Evolutionary conservation across 2,113 vertebrate species (phyloP).

Genomic region (Galemys pyrenaicus): DNA sequence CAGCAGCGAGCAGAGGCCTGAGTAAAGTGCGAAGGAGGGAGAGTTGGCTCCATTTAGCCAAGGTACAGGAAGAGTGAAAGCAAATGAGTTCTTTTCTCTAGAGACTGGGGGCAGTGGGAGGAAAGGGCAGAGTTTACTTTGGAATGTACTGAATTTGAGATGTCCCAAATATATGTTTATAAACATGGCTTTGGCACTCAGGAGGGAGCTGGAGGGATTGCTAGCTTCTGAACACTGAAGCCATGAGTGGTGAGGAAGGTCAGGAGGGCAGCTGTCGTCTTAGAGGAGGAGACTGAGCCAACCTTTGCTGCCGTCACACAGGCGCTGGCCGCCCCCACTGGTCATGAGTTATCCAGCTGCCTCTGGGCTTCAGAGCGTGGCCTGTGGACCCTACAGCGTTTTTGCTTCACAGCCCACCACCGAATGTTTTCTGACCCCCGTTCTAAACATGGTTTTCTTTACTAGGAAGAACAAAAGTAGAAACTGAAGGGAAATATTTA

Average conservation of each 20-base stretch:
- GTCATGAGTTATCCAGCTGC: too few species aligned
- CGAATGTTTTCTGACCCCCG: background rate
- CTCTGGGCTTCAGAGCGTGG: rapidly evolving
- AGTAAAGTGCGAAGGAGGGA: too few species aligned
- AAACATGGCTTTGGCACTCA: background rate
- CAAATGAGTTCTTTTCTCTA: background rate
- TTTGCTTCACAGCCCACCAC: background rate
- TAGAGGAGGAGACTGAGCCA: background rate
- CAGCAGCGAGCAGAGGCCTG: background rate
- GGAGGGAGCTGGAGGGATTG: background rate
- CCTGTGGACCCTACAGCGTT: too few species aligned
- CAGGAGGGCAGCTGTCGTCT: background rate
- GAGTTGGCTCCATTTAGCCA: background rate
- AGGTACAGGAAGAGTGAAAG: background rate
- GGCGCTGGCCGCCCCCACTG: too few species aligned
- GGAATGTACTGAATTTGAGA: background rate
- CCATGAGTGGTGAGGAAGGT: background rate
- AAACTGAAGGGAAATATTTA: conserved; percentile 1
- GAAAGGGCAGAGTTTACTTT: background rate
- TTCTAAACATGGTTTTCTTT: background rate
- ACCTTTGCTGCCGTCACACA: background rate
- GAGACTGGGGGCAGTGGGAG: background rate
- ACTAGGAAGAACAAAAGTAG: background rate
- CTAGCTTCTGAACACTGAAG: background rate
- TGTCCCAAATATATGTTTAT: background rate